These are phyloP conservation scores for Mastigias papua DNA, from an alignment of 30 jellyfish, hydroid and myxozoan species.

Conservation along the genomic window DNA sequence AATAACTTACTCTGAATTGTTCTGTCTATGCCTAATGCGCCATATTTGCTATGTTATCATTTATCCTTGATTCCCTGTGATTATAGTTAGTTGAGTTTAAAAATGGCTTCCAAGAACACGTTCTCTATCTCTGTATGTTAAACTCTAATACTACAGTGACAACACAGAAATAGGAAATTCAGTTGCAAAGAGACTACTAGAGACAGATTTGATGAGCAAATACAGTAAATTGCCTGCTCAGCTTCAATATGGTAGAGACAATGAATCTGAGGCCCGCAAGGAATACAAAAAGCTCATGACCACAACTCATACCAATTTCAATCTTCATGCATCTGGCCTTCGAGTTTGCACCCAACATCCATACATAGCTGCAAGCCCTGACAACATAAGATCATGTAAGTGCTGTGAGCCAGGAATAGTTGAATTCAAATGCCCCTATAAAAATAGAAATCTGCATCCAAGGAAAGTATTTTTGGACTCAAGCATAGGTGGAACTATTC, in stretches of 20 bases:
- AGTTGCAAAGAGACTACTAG: conserved; percentile 70
- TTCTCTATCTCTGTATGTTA: too few relatives aligned
- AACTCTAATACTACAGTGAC: too few relatives aligned
- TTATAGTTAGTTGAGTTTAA: too few relatives aligned
- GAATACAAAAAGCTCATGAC: conserved; percentile 62
- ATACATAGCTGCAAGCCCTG: conserved; percentile 72
- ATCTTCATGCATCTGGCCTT: conserved; percentile 56
- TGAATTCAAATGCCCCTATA: conserved; percentile 61
- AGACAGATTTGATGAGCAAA: conserved; percentile 52
- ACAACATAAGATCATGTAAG: conserved; percentile 46
- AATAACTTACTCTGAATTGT: too few relatives aligned
- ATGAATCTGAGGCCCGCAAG: conserved; percentile 45
- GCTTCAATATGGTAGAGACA: conserved; percentile 58
- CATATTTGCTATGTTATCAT: too few relatives aligned
- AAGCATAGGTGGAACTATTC: conserved; percentile 46
- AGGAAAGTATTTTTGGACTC: conserved; percentile 55
- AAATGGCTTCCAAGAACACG: too few relatives aligned
- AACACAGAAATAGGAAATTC: conserved; percentile 50
- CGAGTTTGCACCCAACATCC: conserved; percentile 57
- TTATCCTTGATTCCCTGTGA: too few relatives aligned
- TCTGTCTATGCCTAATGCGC: too few relatives aligned
- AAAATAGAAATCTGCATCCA: conserved; percentile 44
- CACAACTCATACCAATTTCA: conserved; percentile 47
- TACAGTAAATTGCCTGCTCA: conserved; percentile 61
- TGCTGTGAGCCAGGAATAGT: conserved; percentile 50